A percentile compares a stretch with the other conserved stretches of the same genome.
Conservation (phyloP, 2,888 invertebrate genomes). For the Xanthorhoe designata region DNA sequence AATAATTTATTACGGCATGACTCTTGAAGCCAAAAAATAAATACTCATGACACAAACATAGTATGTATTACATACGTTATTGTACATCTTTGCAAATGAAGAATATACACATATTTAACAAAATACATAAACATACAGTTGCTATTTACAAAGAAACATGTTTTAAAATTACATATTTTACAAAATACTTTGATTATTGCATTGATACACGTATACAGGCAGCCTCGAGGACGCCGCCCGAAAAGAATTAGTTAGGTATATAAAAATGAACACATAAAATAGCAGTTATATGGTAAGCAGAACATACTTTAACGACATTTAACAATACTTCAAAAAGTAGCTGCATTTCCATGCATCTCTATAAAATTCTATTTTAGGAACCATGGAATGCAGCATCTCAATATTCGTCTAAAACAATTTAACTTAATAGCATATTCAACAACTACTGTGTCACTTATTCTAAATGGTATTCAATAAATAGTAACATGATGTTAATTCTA, state of each 20-base stretch:
- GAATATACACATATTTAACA: constrained; percentile 40
- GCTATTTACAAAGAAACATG: constrained; percentile 75
- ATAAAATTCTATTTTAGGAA: constrained; percentile 27
- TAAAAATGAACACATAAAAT: constrained; percentile 40
- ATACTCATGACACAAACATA: constrained; percentile 51
- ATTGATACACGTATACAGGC: constrained; percentile 62
- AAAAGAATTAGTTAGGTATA: constrained; percentile 50
- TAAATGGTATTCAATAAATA: constrained; percentile 63
- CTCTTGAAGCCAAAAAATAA: constrained; percentile 66
- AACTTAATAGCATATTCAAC: constrained; percentile 54
- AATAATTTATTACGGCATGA: constrained; percentile 67
- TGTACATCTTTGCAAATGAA: constrained; percentile 55
- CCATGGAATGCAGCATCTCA: constrained; percentile 43
- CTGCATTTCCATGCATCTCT: constrained; percentile 39
- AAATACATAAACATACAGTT: constrained; percentile 50
- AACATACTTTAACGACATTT: constrained; percentile 34
- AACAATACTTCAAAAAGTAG: constrained; percentile 38
- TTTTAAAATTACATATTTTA: constrained; percentile 56
- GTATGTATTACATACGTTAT: constrained; percentile 48
- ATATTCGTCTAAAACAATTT: constrained; percentile 44
- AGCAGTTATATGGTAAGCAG: constrained; percentile 38
- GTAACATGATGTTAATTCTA: constrained; percentile 56
- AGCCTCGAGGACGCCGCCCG: constrained; percentile 41
- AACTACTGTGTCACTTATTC: constrained; percentile 60
- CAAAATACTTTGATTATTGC: constrained; percentile 70